A percentile compares a stretch with the other conserved stretches of the same genome.
phyloP scores from a whole-genome alignment of 2,113 vertebrate genomes.

The Nesoenas mayeri region DNA sequence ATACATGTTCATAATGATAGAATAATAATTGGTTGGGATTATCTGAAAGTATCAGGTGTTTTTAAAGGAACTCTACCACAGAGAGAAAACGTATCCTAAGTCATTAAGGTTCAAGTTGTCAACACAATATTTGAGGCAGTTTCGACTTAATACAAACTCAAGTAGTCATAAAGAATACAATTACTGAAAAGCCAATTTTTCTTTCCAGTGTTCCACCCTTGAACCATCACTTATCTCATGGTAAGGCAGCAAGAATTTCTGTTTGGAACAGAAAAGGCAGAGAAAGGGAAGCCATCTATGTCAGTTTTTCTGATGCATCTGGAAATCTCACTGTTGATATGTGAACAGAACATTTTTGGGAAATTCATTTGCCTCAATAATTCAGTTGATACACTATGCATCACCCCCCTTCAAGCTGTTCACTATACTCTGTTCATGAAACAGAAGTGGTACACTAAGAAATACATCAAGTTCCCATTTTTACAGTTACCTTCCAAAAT shows the following conservation, averaged over 20 bases:
- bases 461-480: too few relatives aligned
- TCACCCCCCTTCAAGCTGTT: neutral
- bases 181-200: neutral
- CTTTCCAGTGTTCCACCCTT: neutral
- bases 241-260: neutral
- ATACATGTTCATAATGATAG: neutral
- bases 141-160: neutral
- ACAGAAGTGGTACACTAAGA: neutral
- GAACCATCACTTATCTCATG: neutral
- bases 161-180: neutral
- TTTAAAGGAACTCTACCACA: neutral
- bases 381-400: neutral
- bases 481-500: neutral
- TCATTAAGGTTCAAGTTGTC: neutral
- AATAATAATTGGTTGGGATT: neutral
- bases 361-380: neutral
- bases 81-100: neutral
- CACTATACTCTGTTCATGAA: neutral
- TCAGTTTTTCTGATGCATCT: neutral
- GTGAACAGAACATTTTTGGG: neutral
- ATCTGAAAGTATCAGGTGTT: neutral
- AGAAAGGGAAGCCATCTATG: neutral
- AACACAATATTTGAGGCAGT: neutral
- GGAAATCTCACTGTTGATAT: neutral
- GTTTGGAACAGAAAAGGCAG: neutral